Evolutionary conservation across 2,797 vertebrate species (phyloP).

Genomic region (Philypnodon macrostomus): DNA sequence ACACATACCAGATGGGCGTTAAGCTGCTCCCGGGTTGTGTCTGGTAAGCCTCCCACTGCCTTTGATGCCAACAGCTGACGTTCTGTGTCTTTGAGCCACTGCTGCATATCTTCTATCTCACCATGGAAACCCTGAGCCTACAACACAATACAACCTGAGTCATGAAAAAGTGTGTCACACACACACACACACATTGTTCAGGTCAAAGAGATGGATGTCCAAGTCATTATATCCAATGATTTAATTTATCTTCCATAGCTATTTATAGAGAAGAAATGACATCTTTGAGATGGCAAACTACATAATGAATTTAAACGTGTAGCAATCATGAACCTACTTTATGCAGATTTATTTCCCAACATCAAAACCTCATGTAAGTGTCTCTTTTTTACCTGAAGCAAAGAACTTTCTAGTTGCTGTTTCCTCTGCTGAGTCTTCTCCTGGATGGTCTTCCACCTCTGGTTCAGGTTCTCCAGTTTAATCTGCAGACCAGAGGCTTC

Average conservation of each 20-base stretch:
- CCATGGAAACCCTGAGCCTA: slow-evolving; percentile 99
- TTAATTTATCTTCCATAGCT: slow-evolving; percentile 18
- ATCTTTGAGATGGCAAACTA: slow-evolving; percentile 7
- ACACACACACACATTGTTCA: slow-evolving; percentile 60
- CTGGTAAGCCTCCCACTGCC: slow-evolving; percentile 96
- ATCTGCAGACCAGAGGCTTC: slow-evolving; percentile 89
- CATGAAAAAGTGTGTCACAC: slow-evolving; percentile 72
- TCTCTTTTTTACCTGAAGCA: slow-evolving; percentile 83
- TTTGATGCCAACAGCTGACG: slow-evolving; percentile 97
- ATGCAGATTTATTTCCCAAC: no score
- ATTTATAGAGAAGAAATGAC: slow-evolving; percentile 14
- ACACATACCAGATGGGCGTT: slow-evolving; percentile 94
- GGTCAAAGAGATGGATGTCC: slow-evolving; percentile 34
- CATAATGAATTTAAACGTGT: not conserved
- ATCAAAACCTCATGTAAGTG: no score
- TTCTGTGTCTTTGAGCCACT: slow-evolving; percentile 97
- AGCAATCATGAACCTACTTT: no score
- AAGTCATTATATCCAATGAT: slow-evolving; percentile 50
- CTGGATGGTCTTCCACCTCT: slow-evolving; percentile 89
- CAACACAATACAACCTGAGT: slow-evolving; percentile 76
- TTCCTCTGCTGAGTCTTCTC: slow-evolving; percentile 90
- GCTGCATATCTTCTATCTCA: slow-evolving; percentile 97
- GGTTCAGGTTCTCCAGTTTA: slow-evolving; percentile 89
- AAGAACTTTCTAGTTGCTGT: slow-evolving; percentile 86
- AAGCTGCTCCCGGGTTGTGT: slow-evolving; percentile 96